phyloP scores from a whole-genome alignment of 2,113 vertebrate genomes.

The Hystrix brachyura region DNA sequence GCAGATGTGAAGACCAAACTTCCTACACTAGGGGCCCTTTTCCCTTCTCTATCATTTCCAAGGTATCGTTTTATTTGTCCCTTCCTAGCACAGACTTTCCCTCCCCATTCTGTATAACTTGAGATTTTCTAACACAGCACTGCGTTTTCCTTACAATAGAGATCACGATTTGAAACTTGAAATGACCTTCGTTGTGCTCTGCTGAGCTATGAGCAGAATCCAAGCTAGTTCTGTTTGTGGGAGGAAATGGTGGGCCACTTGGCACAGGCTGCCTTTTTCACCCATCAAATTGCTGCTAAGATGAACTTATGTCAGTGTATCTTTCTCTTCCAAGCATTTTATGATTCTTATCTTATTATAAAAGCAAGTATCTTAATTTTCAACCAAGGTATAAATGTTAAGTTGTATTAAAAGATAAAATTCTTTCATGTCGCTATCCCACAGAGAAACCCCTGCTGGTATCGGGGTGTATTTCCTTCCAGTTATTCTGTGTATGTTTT shows the following conservation, averaged over 20 bases:
- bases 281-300: background rate
- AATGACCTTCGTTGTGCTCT: background rate
- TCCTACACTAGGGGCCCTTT: no score
- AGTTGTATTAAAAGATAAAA: background rate
- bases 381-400: background rate
- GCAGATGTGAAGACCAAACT: no score
- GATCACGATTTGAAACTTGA: background rate
- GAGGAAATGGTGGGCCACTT: no score
- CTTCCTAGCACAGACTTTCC: background rate
- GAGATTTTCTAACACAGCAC: background rate
- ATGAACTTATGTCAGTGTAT: no score
- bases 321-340: background rate
- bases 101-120: background rate
- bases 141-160: background rate
- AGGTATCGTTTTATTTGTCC: background rate
- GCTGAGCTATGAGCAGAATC: background rate
- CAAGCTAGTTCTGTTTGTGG: background rate
- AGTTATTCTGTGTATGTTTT: background rate
- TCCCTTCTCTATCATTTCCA: background rate
- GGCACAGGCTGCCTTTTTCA: background rate
- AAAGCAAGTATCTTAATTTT: background rate
- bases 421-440: background rate
- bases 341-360: background rate
- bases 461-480: background rate
- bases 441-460: background rate